Percentiles rank a stretch among this genome's conserved stretches.
These are phyloP conservation scores for Bedellia somnulentella DNA, from an alignment of 2,888 invertebrate genomes.

Conservation along the genomic window DNA sequence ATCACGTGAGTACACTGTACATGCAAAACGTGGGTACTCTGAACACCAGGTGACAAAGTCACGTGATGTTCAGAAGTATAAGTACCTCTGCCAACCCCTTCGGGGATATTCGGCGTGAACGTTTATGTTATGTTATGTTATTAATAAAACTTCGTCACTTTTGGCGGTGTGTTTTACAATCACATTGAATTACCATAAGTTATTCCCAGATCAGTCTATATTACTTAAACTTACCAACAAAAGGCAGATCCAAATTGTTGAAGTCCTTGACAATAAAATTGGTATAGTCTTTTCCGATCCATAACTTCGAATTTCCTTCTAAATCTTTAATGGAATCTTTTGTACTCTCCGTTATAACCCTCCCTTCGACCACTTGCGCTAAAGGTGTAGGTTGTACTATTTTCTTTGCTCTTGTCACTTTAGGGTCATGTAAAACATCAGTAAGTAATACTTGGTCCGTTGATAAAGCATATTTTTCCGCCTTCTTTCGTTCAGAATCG, in stretches of 20 bases:
- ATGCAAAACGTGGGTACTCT: no score
- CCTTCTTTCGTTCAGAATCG: constrained; percentile 43
- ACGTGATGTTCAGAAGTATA: no score
- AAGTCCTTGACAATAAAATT: constrained; percentile 97
- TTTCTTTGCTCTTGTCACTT: constrained; percentile 11
- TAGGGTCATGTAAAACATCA: constrained; percentile 21
- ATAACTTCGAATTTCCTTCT: constrained; percentile 79
- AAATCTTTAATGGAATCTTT: constrained; percentile 30
- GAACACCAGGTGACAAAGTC: no score
- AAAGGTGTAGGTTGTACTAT: constrained; percentile 32
- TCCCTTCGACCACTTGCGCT: constrained; percentile 40
- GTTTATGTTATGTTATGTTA: no score
- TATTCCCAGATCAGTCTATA: no score
- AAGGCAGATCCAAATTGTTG: constrained; percentile 84
- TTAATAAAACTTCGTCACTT: no score
- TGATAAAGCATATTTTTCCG: constrained; percentile 45
- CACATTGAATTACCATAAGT: no score
- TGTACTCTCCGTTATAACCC: constrained; percentile 34
- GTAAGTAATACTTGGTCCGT: constrained; percentile 40
- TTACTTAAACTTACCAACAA: constrained; percentile 57
- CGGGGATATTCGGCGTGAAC: no score
- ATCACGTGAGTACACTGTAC: no score
- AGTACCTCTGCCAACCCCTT: no score
- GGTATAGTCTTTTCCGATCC: constrained; percentile 95
- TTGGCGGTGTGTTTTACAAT: no score